Evolutionary conservation across 2,797 vertebrate species (phyloP).

Genomic region (Peromyscus eremicus): DNA sequence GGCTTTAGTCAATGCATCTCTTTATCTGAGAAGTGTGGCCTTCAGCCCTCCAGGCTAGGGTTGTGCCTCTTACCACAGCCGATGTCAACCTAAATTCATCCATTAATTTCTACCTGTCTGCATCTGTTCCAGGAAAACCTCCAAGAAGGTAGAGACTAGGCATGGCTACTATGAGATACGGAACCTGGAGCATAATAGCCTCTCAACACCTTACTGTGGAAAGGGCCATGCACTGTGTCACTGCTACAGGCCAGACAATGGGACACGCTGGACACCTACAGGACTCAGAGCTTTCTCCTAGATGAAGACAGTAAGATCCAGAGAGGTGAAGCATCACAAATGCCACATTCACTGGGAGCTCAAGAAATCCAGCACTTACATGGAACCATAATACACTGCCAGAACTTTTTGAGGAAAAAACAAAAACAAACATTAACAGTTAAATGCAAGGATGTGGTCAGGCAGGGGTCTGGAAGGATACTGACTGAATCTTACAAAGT

Average conservation of each 20-base stretch:
- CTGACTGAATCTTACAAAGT: neutral
- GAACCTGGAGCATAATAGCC: neutral
- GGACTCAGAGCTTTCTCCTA: neutral
- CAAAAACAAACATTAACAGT: slow-evolving; percentile 77
- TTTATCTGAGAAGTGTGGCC: neutral
- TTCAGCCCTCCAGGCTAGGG: neutral
- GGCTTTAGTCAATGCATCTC: neutral
- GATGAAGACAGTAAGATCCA: slow-evolving; percentile 15
- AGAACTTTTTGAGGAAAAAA: slow-evolving; percentile 83
- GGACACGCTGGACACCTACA: neutral
- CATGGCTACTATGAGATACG: neutral
- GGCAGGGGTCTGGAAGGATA: neutral
- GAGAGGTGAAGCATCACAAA: neutral
- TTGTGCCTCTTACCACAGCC: neutral
- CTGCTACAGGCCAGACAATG: neutral
- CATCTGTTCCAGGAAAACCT: neutral
- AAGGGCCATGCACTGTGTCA: neutral
- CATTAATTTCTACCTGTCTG: slow-evolving; percentile 34
- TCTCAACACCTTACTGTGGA: neutral
- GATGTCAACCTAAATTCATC: neutral
- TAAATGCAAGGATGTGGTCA: slow-evolving; percentile 34
- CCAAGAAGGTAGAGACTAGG: neutral
- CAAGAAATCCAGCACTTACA: slow-evolving; percentile 84
- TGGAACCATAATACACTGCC: slow-evolving; percentile 83
- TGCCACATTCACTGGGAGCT: slow-evolving; percentile 82